phyloP scores from a whole-genome alignment of 2,888 invertebrate genomes.

The Cryptophagus acutangulus region DNA sequence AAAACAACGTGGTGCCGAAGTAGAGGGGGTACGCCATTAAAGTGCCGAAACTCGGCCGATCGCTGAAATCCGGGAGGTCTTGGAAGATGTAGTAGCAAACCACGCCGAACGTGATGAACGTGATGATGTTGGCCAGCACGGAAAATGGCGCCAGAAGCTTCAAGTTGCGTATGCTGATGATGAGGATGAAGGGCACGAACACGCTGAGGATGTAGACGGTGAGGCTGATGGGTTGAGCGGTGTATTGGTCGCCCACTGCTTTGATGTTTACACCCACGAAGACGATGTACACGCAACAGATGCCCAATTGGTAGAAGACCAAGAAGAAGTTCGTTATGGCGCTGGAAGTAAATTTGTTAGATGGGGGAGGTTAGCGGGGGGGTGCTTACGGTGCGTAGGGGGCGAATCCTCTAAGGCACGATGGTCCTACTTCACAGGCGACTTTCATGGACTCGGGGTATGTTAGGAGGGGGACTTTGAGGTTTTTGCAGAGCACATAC shows the following conservation, averaged over 20 bases:
- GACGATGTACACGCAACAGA: constrained; percentile 77
- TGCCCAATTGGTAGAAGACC: constrained; percentile 80
- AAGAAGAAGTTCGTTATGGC: constrained; percentile 62
- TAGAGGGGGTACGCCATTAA: constrained; percentile 77
- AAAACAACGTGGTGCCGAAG: constrained; percentile 94
- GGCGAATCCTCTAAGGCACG: constrained; percentile 57
- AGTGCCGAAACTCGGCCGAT: constrained; percentile 60
- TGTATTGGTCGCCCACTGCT: constrained; percentile 39
- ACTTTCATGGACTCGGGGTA: constrained; percentile 81
- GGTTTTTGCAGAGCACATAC: constrained; percentile 59
- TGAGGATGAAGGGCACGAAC: constrained; percentile 63
- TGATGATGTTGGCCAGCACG: constrained; percentile 80
- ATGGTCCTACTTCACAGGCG: constrained; percentile 72
- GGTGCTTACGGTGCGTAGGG: constrained; percentile 44
- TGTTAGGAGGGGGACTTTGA: constrained; percentile 68
- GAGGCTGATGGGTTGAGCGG: constrained; percentile 22
- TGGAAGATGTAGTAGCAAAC: constrained; percentile 81
- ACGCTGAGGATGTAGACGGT: constrained; percentile 40
- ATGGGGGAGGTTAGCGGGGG: constrained; percentile 6
- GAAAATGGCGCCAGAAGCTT: constrained; percentile 88
- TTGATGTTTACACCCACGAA: constrained; percentile 44
- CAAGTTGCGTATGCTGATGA: constrained; percentile 79
- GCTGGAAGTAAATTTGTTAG: too few species aligned
- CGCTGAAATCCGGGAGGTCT: constrained; percentile 60
- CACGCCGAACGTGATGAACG: constrained; percentile 76